A percentile compares a stretch with the other conserved stretches of the same genome.
Evolutionary conservation across 2,888 invertebrate species (phyloP).

Genomic region (Pomacea canaliculata): DNA sequence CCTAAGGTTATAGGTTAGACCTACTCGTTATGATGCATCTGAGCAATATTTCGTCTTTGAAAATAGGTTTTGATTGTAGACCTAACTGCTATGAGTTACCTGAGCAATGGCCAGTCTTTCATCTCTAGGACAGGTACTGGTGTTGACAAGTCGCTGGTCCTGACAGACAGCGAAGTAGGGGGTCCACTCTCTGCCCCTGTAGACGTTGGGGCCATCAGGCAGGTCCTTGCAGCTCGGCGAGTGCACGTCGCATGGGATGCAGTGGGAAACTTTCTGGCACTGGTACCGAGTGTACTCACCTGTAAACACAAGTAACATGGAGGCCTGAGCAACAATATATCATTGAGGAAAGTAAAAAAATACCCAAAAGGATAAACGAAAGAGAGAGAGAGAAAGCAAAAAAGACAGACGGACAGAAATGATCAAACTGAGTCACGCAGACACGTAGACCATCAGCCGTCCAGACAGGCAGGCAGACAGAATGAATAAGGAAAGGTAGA

Average conservation of each 20-base stretch:
- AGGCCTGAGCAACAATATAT: neutral
- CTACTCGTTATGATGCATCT: too few relatives aligned
- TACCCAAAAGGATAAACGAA: neutral
- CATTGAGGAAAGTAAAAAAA: too few relatives aligned
- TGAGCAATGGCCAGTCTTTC: neutral
- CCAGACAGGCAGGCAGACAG: too few relatives aligned
- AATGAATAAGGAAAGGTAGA: too few relatives aligned
- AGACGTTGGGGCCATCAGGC: neutral
- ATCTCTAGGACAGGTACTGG: neutral
- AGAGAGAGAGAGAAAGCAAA: neutral
- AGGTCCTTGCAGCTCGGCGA: neutral
- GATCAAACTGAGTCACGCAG: constrained; percentile 5
- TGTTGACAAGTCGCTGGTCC: neutral
- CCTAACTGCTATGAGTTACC: neutral
- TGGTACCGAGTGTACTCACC: neutral
- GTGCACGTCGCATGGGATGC: neutral
- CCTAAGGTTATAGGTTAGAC: too few relatives aligned
- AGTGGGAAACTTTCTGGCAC: neutral
- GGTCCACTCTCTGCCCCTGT: neutral
- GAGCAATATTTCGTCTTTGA: too few relatives aligned
- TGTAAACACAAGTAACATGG: neutral
- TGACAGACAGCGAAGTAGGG: neutral
- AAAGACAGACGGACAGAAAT: constrained; percentile 12
- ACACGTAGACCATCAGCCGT: too few relatives aligned
- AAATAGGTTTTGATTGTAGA: too few relatives aligned